phyloP scores from a whole-genome alignment of 2,888 invertebrate species.

The Cephalotes varians region DNA sequence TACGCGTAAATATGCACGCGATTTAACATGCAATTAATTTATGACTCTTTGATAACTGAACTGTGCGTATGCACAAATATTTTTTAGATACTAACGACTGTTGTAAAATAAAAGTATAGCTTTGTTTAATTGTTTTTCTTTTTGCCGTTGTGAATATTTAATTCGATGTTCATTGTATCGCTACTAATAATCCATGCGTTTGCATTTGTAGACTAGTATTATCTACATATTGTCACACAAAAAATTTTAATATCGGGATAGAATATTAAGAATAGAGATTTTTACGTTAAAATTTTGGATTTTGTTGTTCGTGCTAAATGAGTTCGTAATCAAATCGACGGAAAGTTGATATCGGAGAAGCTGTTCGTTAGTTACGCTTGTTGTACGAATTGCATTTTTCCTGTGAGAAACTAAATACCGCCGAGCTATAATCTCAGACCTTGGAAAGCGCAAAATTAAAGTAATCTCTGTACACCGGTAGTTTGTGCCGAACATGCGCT shows the following conservation, averaged over 20 bases:
- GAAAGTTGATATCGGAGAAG: conserved; percentile 22
- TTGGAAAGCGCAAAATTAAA: conserved; percentile 67
- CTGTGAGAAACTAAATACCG: not conserved
- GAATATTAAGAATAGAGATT: not conserved
- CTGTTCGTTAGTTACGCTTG: not conserved
- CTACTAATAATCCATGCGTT: not conserved
- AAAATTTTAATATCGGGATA: not conserved
- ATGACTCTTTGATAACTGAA: not conserved
- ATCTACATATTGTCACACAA: not conserved
- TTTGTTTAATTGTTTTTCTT: not conserved
- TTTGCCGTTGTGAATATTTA: not conserved
- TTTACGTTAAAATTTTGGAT: not conserved
- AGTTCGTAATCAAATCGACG: conserved; percentile 33
- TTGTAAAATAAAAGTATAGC: not conserved
- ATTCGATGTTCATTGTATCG: not conserved
- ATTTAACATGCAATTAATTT: not conserved
- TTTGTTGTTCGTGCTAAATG: not conserved
- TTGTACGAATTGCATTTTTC: conserved; percentile 1
- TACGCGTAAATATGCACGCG: not conserved
- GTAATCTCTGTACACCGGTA: conserved; percentile 68
- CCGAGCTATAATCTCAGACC: conserved; percentile 8
- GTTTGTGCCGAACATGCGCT: conserved; percentile 67
- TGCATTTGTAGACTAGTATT: not conserved
- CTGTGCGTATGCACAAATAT: not conserved
- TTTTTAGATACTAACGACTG: not conserved